A percentile compares a stretch with the other conserved stretches of the same genome.
These are phyloP conservation scores for Ibycter americanus DNA, from an alignment of 2,797 vertebrate species.

Conservation along the genomic window DNA sequence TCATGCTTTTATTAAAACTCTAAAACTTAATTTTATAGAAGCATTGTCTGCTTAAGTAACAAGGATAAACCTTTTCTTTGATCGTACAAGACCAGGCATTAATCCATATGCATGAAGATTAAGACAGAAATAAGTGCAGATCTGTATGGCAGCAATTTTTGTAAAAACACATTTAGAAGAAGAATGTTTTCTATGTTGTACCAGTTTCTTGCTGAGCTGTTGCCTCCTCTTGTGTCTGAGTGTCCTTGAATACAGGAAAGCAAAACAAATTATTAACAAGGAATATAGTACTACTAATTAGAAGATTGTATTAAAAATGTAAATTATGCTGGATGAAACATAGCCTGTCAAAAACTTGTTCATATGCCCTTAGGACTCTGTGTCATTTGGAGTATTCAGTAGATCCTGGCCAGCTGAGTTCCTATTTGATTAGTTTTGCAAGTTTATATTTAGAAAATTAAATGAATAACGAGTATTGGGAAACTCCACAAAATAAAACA, in stretches of 20 bases:
- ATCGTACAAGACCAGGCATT: background rate
- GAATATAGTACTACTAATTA: background rate
- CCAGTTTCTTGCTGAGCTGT: background rate
- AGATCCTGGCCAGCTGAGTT: background rate
- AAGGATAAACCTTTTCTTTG: conserved; percentile 15
- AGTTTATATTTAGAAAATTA: background rate
- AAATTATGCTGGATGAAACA: background rate
- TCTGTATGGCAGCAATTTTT: background rate
- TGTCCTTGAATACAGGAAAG: background rate
- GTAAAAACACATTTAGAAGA: background rate
- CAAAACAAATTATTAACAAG: background rate
- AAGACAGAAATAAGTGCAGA: background rate
- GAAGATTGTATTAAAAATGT: background rate
- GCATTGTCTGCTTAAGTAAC: background rate
- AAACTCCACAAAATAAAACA: background rate
- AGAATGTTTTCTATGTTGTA: background rate
- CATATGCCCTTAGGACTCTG: background rate
- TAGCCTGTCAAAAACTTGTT: background rate
- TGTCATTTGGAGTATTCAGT: background rate
- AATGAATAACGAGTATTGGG: background rate
- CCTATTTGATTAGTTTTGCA: background rate
- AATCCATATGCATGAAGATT: background rate
- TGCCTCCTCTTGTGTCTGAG: background rate
- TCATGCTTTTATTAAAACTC: conserved; percentile 2
- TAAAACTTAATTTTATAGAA: conserved; percentile 26